These are phyloP conservation scores for Steinernema feltiae DNA, from an alignment of 1,140 invertebrate species.

Conservation along the genomic window DNA sequence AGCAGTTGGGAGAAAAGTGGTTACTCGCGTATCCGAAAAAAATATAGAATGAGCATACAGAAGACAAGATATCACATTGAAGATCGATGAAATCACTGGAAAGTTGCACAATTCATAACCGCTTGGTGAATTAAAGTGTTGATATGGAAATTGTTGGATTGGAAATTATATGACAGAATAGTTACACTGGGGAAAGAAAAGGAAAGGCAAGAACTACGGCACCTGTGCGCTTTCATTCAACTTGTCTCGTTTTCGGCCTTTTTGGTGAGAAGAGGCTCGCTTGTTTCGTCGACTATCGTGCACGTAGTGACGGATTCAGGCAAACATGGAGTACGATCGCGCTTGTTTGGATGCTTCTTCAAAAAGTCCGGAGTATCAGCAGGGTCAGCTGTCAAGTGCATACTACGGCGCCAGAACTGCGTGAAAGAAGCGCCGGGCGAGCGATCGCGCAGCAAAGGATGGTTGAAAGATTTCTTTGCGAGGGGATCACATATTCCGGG, in stretches of 20 bases:
- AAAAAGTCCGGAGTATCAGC: background rate
- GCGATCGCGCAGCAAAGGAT: conserved; percentile 32
- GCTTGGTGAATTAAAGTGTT: background rate
- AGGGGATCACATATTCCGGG: background rate
- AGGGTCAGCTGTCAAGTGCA: conserved; percentile 10
- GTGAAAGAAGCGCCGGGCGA: conserved; percentile 34
- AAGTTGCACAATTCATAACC: background rate
- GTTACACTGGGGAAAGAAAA: background rate
- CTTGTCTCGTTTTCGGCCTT: background rate
- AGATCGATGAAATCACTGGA: background rate
- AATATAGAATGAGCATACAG: background rate
- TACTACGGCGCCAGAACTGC: conserved; percentile 26
- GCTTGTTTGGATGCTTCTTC: background rate
- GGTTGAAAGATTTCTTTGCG: conserved; percentile 29
- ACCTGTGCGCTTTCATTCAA: background rate
- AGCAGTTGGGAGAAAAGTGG: no score
- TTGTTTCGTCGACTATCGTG: background rate
- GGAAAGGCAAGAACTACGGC: background rate
- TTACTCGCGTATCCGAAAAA: no score
- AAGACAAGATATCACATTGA: background rate
- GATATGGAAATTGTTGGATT: background rate
- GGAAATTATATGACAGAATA: no score
- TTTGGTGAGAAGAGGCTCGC: background rate
- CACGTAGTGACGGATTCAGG: background rate
- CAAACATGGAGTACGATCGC: background rate